These are phyloP conservation scores for Oophaga sylvatica DNA, from an alignment of 2,797 vertebrate species.

Conservation along the genomic window DNA sequence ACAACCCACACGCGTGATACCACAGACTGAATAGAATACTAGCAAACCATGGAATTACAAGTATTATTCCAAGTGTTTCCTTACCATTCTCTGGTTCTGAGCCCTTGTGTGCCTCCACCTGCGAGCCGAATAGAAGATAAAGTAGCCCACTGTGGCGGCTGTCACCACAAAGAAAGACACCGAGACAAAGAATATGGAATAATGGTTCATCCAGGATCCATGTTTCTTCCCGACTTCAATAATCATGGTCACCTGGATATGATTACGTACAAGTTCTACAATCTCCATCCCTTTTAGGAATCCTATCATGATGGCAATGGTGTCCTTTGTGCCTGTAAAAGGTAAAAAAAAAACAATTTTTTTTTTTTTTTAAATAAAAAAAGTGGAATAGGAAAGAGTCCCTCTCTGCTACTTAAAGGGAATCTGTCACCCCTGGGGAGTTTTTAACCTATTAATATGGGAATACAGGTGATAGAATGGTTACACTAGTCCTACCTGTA, in stretches of 20 bases:
- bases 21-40: too few relatives aligned
- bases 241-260: conserved; percentile 79
- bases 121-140: conserved; percentile 85
- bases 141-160: conserved; percentile 86
- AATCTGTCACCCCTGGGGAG: too few relatives aligned
- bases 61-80: conserved; percentile 8
- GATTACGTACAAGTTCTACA: conserved; percentile 70
- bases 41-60: too few relatives aligned
- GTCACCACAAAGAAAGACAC: conserved; percentile 91
- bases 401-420: too few relatives aligned
- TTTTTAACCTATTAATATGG: too few relatives aligned
- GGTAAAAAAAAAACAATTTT: not conserved
- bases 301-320: conserved; percentile 89
- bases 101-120: conserved; percentile 78
- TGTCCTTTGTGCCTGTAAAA: conserved; percentile 73
- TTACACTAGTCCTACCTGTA: too few relatives aligned
- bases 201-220: conserved; percentile 82
- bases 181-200: conserved; percentile 91
- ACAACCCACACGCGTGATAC: too few relatives aligned
- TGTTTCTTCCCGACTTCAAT: conserved; percentile 81
- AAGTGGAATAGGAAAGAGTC: too few relatives aligned
- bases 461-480: too few relatives aligned
- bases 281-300: conserved; percentile 83
- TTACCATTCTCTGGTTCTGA: conserved; percentile 77
- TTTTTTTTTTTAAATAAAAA: too few relatives aligned